Base-by-base conservation (phyloP, 2,888 invertebrate genomes). In the Torymus auratus region DNA sequence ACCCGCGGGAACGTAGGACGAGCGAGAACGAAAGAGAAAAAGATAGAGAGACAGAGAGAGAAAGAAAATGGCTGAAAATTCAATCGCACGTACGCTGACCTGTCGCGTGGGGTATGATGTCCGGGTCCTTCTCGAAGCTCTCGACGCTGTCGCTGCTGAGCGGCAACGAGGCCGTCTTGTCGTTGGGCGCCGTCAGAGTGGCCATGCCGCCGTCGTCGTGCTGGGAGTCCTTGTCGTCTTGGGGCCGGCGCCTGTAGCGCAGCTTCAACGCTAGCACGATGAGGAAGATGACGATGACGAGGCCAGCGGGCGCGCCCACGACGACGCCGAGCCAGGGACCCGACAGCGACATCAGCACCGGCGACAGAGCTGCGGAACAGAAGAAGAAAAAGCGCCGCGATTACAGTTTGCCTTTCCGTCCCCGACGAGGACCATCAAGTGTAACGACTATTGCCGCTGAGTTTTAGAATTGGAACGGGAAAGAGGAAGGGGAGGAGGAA, bases 51-150 rank as follows among this genome's bases (percentile, higher is more conserved):
- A 75, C 74, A 81, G 71, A 10, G 15, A 61, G 61, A 61, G 61
- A 61, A 20, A 77, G 78, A 82, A 71, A 85, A 41, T 41, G 41
- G 41, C 41, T 41, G 41, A 41, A 41, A 41, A 41, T 41, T 41
- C 41, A 41, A 41, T 41, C 41, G 41, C 41, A 41, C 41, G 41
- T 41, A 41, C 41, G 41, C 87, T 85, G 80, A 90, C 90, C 90
- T 83, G 90, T 90, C 77, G 89, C 88, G 80, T 90, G 90, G 53
- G 90, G 89, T 83, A 90, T 90, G 84, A 90, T 90, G 82, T 90
- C 90, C 11, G 90, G 90, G 84, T 90, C 88, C 87, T 90, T 90
- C 83, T 90, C 89, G 83, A 90, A 90, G 85, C 89, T 89, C 84
- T 90, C 90, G 83, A 89, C 88, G 85, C 89, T 89, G 83, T 88